Base-by-base conservation (phyloP, 2,797 vertebrate genomes). In the Esox lucius region DNA sequence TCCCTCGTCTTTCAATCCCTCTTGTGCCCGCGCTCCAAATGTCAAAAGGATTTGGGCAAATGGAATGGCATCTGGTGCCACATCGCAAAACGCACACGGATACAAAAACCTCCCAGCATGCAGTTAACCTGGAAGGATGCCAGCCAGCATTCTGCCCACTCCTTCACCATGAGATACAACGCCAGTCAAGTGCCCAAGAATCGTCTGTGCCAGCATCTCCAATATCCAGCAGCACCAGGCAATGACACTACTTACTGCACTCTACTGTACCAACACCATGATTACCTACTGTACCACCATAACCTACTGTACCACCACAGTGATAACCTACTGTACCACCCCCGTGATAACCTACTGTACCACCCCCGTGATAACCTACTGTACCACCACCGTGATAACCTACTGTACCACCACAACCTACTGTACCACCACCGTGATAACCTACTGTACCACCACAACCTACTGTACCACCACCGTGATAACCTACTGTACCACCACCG, bases 11-110 rank as follows among this genome's bases (percentile, higher is more conserved):
- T 84, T 17, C 71, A 35, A 39, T 42, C 31, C 78, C 78, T 75
- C 87, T 85, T 81, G 81, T 87, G 86, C 89, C 90, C 87, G 87
- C 80, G 84, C 94, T 96, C 95, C 95, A 97, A 98, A 97, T 97
- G 96, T 96, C 96, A 97, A 94, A 95, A 96, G 94, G 95, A 96
- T 94, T 94, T 95, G 96, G 95, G 95, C 96, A 97, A 96, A 96
- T 96, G 96, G 95, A 96, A 94, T 95, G 95, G 94, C 96, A 98
- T 97, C 96, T 98, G 96, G 95, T 97, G 95, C 95, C 94, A 94
- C 90, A 93, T 94, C 90, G 90, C 94, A 95, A 88, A 83, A 90
- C 92, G 91, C 95, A 91, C 92, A 89, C 87, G 93, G 94, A 94
- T 94, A 93, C 93, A 95, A 95, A 95, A 95, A 91, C 92, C 92